Percentiles rank a stretch among this genome's conserved stretches.
Conservation (phyloP, 64 coral and sea anemone genomes). For the Cladopsammia gracilis region DNA sequence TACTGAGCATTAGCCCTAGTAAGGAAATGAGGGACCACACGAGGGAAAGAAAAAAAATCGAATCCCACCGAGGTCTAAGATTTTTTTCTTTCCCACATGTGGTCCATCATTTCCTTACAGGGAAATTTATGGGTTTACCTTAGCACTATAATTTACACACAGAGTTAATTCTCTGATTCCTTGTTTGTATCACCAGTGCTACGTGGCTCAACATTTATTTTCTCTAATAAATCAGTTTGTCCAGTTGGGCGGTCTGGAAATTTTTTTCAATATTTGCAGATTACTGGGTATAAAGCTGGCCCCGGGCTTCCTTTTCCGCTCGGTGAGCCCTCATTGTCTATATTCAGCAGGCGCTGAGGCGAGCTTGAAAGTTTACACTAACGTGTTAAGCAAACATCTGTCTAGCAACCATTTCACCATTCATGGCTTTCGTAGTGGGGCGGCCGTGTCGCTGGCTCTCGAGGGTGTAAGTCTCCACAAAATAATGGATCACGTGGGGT, state of each 20-base stretch:
- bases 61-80: too few species aligned
- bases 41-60: too few species aligned
- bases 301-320: conserved; percentile 23
- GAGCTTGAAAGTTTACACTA: conserved; percentile 11
- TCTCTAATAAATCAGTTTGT: not conserved
- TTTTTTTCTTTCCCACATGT: too few species aligned
- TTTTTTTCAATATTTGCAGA: conserved; percentile 26
- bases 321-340: not conserved
- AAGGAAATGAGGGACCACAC: too few species aligned
- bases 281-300: not conserved
- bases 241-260: conserved; percentile 33
- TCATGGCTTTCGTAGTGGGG: conserved; percentile 42
- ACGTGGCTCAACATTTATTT: too few species aligned
- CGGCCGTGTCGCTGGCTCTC: conserved; percentile 52
- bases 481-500: conserved; percentile 66
- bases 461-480: conserved; percentile 37
- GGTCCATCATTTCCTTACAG: too few species aligned
- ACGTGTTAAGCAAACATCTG: not conserved
- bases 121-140: too few species aligned
- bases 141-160: too few species aligned
- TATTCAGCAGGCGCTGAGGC: conserved; percentile 6
- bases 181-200: too few species aligned
- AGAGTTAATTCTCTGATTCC: too few species aligned
- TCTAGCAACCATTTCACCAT: not conserved
- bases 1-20: too few species aligned